Evolutionary conservation across 2,113 vertebrate species (phyloP).

Genomic region (Malaclemys terrapin): DNA sequence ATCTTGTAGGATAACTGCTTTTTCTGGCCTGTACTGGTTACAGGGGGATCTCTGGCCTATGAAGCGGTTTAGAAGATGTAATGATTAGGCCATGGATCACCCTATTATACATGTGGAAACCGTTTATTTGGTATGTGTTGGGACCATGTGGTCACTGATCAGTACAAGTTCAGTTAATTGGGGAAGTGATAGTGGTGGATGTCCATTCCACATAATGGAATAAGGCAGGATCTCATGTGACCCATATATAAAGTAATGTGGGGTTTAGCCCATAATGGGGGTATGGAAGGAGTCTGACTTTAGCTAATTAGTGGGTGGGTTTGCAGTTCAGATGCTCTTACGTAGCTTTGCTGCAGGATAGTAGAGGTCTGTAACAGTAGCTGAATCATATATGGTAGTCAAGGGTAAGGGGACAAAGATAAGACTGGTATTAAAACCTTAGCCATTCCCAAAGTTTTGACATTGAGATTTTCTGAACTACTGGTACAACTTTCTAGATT

Average conservation of each 20-base stretch:
- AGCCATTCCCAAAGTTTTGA: not conserved
- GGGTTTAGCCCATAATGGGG: rapidly evolving
- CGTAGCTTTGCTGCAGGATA: not conserved
- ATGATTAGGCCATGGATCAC: no score
- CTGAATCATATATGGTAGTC: not conserved
- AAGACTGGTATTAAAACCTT: not conserved
- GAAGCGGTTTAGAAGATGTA: not conserved
- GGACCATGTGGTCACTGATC: not conserved
- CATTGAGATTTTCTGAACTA: not conserved
- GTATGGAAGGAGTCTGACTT: not conserved
- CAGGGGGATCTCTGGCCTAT: not conserved
- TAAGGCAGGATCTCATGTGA: not conserved
- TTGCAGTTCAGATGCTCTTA: not conserved
- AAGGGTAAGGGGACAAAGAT: not conserved
- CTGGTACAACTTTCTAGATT: not conserved
- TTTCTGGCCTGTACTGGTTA: not conserved
- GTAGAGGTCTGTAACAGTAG: not conserved
- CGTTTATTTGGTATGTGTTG: not conserved
- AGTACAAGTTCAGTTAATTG: not conserved
- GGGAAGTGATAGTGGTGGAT: not conserved
- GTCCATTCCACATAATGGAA: not conserved
- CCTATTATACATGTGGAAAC: not conserved
- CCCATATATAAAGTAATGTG: not conserved
- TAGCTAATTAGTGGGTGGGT: not conserved
- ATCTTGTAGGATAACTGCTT: not conserved